Evolutionary conservation across 2,888 invertebrate species (phyloP).

Genomic region (Nymphalis c-album): DNA sequence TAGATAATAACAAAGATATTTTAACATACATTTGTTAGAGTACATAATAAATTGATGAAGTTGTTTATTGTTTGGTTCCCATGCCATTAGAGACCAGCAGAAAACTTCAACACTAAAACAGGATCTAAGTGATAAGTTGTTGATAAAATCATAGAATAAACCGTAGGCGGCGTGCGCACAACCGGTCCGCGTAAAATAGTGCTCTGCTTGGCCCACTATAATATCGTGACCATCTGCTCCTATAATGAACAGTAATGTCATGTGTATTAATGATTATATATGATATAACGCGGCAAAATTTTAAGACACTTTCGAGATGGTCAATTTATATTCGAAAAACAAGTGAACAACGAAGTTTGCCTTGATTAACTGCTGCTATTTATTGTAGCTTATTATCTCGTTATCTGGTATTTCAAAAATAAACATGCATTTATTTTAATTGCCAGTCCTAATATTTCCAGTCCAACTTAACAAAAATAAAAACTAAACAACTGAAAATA

Average conservation of each 20-base stretch:
- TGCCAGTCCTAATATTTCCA: no score
- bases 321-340: no score
- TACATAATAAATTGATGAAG: conserved; percentile 19
- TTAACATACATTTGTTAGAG: conserved; percentile 23
- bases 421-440: no score
- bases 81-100: conserved; percentile 59
- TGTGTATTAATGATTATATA: conserved; percentile 16
- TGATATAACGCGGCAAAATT: conserved; percentile 1
- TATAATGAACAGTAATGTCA: conserved; percentile 46
- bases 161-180: conserved; percentile 57
- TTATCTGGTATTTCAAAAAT: no score
- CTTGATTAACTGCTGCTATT: neutral
- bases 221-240: conserved; percentile 44
- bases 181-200: conserved; percentile 59
- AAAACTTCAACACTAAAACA: conserved; percentile 66
- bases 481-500: no score
- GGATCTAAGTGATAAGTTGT: conserved; percentile 77
- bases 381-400: neutral
- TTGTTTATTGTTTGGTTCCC: conserved; percentile 52
- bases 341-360: no score
- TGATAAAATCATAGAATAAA: conserved; percentile 63
- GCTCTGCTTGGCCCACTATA: conserved; percentile 40
- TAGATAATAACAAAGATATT: conserved; percentile 28
- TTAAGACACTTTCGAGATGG: neutral
- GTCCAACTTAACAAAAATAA: no score